Evolutionary conservation across 2,797 vertebrate species (phyloP).

Genomic region (Falco berigora): DNA sequence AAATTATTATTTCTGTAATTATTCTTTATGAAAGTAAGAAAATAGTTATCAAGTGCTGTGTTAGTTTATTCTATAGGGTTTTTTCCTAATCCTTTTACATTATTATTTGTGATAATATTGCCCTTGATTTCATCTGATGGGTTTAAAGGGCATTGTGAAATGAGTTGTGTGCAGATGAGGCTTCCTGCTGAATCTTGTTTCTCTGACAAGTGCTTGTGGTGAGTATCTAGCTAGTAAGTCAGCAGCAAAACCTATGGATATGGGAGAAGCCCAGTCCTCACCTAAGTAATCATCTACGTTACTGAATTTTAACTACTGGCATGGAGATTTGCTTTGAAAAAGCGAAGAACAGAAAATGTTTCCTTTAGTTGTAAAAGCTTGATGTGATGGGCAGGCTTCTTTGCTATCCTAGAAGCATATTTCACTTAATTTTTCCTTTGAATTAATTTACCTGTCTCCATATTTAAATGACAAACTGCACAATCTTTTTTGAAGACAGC

Average conservation of each 20-base stretch:
- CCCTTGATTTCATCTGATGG: not conserved
- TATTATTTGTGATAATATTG: not conserved
- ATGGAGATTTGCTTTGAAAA: not conserved
- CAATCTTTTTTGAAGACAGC: not conserved
- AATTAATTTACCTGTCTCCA: not conserved
- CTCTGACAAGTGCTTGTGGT: not conserved
- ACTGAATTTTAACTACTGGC: not conserved
- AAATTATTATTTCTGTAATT: not conserved
- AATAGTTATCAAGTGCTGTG: not conserved
- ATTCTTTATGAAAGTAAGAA: not conserved
- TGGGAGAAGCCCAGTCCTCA: not conserved
- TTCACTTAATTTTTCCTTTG: not conserved
- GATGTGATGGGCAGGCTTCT: not conserved
- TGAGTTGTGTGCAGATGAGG: not conserved
- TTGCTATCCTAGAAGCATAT: not conserved
- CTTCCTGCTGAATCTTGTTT: not conserved
- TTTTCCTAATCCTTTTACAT: not conserved
- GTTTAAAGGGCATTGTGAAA: not conserved
- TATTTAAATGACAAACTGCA: not conserved
- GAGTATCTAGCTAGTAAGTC: not conserved
- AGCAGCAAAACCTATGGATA: not conserved
- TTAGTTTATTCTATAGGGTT: not conserved
- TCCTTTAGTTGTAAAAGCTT: not conserved
- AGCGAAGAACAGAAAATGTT: not conserved
- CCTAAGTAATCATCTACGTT: not conserved